Conservation (phyloP, 2,113 vertebrate species). For the Calyptomena viridis region DNA sequence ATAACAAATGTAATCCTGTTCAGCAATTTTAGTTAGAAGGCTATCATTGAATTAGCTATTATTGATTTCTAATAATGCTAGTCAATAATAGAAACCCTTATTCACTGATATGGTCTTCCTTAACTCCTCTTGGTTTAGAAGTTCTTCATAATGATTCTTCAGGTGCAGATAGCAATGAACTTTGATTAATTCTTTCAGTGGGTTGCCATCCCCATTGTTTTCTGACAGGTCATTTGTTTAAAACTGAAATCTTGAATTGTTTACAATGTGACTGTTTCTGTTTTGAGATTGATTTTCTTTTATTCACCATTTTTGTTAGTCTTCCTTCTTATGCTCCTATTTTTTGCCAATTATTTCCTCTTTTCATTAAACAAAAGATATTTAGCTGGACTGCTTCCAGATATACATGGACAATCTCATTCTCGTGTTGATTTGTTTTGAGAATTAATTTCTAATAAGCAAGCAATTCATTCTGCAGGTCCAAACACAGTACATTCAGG, state of each 20-base stretch:
- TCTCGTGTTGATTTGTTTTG: background rate
- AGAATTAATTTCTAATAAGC: background rate
- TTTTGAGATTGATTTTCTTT: background rate
- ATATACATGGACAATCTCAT: background rate
- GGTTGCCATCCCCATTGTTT: background rate
- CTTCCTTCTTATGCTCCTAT: background rate
- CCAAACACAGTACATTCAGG: background rate
- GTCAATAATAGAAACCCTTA: background rate
- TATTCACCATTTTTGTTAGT: background rate
- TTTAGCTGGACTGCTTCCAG: background rate
- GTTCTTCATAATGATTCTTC: background rate
- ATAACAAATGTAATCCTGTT: background rate
- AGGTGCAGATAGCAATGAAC: background rate
- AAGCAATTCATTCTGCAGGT: background rate
- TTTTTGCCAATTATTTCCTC: background rate
- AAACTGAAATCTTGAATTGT: background rate
- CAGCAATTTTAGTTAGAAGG: background rate
- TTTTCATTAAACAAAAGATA: background rate
- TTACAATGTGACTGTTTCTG: background rate
- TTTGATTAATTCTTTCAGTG: background rate
- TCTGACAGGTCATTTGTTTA: slow-evolving; percentile 24
- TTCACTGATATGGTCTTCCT: background rate
- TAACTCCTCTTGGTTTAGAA: background rate
- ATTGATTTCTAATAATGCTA: background rate
- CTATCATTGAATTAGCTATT: background rate